phyloP scores from a whole-genome alignment of 2,888 invertebrate species.

The Meta bourneti region DNA sequence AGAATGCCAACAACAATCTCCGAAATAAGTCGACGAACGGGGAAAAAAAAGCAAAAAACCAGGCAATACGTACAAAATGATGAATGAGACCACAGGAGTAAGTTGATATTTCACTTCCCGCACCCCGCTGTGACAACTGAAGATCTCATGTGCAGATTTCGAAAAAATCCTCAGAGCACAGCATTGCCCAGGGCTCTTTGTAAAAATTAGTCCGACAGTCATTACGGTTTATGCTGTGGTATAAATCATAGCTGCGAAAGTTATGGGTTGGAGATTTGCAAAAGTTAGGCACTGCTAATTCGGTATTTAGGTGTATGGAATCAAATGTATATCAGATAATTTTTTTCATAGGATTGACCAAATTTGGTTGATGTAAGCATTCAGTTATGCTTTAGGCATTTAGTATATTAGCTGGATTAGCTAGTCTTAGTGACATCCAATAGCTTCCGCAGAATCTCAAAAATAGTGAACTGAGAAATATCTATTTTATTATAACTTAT shows the following conservation, averaged over 20 bases:
- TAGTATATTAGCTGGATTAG: no score
- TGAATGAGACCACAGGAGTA: constrained; percentile 67
- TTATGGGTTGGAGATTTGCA: not conserved
- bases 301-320: no score
- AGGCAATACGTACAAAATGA: constrained; percentile 33
- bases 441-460: no score
- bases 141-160: constrained; percentile 57
- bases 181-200: not conserved
- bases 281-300: no score
- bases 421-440: no score
- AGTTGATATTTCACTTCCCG: constrained; percentile 63
- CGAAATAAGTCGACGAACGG: not conserved
- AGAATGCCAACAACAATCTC: not conserved
- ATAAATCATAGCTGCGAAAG: not conserved
- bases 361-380: no score
- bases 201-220: constrained; percentile 9
- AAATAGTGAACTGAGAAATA: no score
- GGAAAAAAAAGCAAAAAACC: not conserved
- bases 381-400: no score
- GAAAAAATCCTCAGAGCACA: not conserved
- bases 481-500: no score
- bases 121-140: constrained; percentile 59
- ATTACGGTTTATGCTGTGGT: not conserved
- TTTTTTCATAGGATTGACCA: no score
- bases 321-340: no score